Base-by-base conservation (phyloP, 2,888 invertebrate species). In the Caenorhabditis japonica region DNA sequence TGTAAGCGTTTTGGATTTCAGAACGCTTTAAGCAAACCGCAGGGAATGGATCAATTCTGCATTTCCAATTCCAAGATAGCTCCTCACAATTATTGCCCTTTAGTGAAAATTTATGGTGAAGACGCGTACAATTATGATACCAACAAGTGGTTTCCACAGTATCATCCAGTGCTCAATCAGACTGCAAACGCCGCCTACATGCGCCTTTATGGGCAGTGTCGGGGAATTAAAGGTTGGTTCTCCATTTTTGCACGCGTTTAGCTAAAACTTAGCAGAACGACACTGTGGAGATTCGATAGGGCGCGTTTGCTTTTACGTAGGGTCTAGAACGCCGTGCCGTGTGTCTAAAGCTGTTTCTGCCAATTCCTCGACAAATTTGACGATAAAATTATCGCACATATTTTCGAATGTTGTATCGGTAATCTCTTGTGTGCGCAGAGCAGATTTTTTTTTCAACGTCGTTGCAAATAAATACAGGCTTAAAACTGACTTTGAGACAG, bases 161-260 rank as follows among this genome's bases (percentile, higher is more conserved):
- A 8, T 33, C 64, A 64, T 56, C 64, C 64, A 19, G 64, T 49
- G 2, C 5, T 56, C 27, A 64, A 64, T 41, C 27, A 55, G 17
- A 64, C 64, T 13, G 64, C 33, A 4, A 41, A 17, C 19, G 1
- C 1, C 2, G 47, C 33, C 10, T 64, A 64, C 46, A 41, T 34
- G 7, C 1, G 8, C 0, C 27, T 64, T 1, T 62, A 62, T 17
- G 7, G 15, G 0, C 4, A 10, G 2, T 64, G 64, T 34, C 33
- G 17, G 3, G 55, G 46, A 25, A 49, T 25, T 23, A 47, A 46
- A 49, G 55, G 64, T 62, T 4, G 43, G 59, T 23, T 27, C 39
- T 23, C 17, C 15, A 30, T 13, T n/a, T n/a, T n/a, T n/a, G n/a
- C n/a, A n/a, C n/a, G n/a, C n/a, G n/a, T n/a, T n/a, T n/a, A n/a